Evolutionary conservation across 1,140 invertebrate genomes (phyloP).

Genomic region (Drosophila rhopaloa): DNA sequence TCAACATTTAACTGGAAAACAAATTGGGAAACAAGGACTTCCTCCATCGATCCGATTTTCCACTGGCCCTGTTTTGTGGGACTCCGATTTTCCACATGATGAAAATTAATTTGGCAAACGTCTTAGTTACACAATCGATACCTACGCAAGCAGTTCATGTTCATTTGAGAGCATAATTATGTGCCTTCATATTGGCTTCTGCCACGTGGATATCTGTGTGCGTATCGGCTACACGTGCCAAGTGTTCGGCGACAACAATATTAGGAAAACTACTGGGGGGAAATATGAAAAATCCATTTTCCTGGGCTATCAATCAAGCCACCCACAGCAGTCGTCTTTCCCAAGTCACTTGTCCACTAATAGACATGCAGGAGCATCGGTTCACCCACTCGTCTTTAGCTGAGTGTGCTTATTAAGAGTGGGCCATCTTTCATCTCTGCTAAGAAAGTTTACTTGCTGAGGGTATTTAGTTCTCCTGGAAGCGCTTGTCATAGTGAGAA

Average conservation of each 20-base stretch:
- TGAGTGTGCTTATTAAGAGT: constrained; percentile 68
- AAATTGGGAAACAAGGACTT: neutral
- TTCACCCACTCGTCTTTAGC: constrained; percentile 9
- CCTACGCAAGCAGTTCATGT: constrained; percentile 23
- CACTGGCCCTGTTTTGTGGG: constrained; percentile 8
- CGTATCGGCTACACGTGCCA: constrained; percentile 59
- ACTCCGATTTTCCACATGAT: constrained; percentile 7
- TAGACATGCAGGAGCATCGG: constrained; percentile 58
- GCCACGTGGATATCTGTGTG: constrained; percentile 24
- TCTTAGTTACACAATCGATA: constrained; percentile 56
- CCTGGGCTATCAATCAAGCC: constrained; percentile 66
- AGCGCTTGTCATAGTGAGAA: neutral
- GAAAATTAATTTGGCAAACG: constrained; percentile 65
- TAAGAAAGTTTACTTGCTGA: neutral
- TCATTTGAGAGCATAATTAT: constrained; percentile 46
- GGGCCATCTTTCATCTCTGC: constrained; percentile 65
- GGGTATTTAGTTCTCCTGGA: neutral
- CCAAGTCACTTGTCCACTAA: constrained; percentile 45
- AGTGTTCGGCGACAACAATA: constrained; percentile 40
- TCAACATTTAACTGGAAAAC: constrained; percentile 21
- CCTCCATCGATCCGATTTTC: constrained; percentile 12
- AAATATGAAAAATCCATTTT: constrained; percentile 74
- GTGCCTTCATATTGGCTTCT: constrained; percentile 12
- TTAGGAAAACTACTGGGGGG: constrained; percentile 34
- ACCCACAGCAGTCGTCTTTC: constrained; percentile 22